phyloP scores from a whole-genome alignment of 1,140 invertebrate species.

The Steinernema feltiae region DNA sequence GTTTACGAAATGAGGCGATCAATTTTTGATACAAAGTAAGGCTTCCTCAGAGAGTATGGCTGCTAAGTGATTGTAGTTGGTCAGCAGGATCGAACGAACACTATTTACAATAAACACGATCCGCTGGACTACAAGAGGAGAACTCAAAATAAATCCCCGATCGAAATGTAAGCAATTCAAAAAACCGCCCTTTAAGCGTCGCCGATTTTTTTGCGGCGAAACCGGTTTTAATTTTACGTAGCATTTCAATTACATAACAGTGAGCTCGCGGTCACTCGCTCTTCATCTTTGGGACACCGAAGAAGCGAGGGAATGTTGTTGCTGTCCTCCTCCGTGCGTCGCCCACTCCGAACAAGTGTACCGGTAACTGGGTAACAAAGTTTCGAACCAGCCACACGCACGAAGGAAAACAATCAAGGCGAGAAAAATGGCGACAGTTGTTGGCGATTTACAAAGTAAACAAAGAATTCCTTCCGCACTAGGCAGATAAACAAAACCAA shows the following conservation, averaged over 20 bases:
- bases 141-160: background rate
- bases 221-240: background rate
- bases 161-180: conserved; percentile 4
- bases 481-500: background rate
- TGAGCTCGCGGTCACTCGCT: conserved; percentile 6
- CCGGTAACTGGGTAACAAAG: background rate
- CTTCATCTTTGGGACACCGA: background rate
- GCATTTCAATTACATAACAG: conserved; percentile 11
- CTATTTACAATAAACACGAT: background rate
- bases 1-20: no score
- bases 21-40: background rate
- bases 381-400: background rate
- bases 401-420: background rate
- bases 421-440: conserved; percentile 2
- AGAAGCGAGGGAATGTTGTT: background rate
- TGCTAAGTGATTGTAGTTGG: no score
- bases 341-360: background rate
- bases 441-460: background rate
- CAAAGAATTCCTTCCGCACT: background rate
- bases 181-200: background rate
- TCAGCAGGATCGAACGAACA: no score
- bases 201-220: background rate
- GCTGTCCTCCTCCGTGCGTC: background rate
- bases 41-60: no score
- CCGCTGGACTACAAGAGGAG: background rate